Evolutionary conservation across 2,113 vertebrate genomes (phyloP).

Genomic region (Heterotis niloticus): DNA sequence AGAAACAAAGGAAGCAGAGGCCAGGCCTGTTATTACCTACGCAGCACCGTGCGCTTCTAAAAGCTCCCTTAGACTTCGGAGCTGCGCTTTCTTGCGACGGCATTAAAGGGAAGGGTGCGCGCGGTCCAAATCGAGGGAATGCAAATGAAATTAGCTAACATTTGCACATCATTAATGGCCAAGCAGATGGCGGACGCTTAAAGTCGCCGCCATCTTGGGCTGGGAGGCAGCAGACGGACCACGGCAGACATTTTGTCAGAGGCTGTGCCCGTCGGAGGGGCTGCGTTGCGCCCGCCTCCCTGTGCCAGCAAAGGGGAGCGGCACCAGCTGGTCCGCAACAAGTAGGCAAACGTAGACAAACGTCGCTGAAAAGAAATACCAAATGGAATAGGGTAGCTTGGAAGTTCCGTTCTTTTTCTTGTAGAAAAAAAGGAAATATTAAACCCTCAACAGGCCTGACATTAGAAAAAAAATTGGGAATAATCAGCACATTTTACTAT

Average conservation of each 20-base stretch:
- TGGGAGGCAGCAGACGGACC: slow-evolving; percentile 66
- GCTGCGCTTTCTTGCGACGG: neutral
- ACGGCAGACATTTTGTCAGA: slow-evolving; percentile 69
- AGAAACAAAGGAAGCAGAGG: slow-evolving; percentile 36
- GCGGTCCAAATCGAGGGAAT: slow-evolving; percentile 54
- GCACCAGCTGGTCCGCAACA: slow-evolving; percentile 1
- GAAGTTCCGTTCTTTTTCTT: too few relatives aligned
- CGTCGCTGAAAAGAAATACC: too few relatives aligned
- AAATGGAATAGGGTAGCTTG: too few relatives aligned
- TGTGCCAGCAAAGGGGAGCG: slow-evolving; percentile 55
- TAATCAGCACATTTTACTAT: too few relatives aligned
- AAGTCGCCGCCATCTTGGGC: slow-evolving; percentile 70
- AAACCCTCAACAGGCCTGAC: too few relatives aligned
- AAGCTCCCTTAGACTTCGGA: slow-evolving; percentile 29
- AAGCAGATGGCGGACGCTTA: slow-evolving; percentile 69
- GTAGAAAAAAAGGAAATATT: too few relatives aligned
- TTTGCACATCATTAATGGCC: slow-evolving; percentile 74
- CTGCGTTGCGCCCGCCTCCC: slow-evolving; percentile 48
- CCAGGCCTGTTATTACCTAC: slow-evolving; percentile 41
- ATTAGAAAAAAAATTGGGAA: too few relatives aligned
- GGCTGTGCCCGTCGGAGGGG: slow-evolving; percentile 58
- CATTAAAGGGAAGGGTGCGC: slow-evolving; percentile 38
- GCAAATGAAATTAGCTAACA: slow-evolving; percentile 76
- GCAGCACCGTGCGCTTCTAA: slow-evolving; percentile 32
- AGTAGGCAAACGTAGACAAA: too few relatives aligned